Conservation (phyloP, 2,888 invertebrate species). For the Tortrix viridana region DNA sequence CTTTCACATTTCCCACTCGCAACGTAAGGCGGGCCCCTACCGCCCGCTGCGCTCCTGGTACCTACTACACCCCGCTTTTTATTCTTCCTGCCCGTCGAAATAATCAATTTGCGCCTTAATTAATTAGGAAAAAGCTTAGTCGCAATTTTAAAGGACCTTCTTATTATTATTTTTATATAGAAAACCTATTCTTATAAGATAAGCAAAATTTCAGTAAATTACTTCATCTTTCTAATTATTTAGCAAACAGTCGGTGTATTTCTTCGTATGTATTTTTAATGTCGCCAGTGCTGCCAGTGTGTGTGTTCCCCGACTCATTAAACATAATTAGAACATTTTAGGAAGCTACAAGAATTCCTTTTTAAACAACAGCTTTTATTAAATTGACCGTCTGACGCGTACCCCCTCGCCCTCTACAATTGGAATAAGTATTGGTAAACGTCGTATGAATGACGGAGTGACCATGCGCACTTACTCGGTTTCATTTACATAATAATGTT, state of each 20-base stretch:
- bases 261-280: neutral
- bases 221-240: too few species aligned
- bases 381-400: neutral
- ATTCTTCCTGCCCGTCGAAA: constrained; percentile 80
- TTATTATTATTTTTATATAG: neutral
- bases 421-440: neutral
- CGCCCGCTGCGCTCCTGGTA: constrained; percentile 67
- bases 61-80: constrained; percentile 78
- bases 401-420: neutral
- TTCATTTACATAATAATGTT: constrained; percentile 34
- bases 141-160: constrained; percentile 46
- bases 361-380: neutral
- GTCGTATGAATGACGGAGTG: constrained; percentile 8
- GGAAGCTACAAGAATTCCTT: neutral
- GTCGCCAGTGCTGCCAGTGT: neutral
- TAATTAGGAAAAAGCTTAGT: constrained; percentile 79
- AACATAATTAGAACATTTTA: constrained; percentile 4
- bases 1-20: constrained; percentile 83
- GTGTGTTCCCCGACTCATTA: neutral
- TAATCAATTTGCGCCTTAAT: constrained; percentile 84
- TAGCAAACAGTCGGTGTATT: too few species aligned
- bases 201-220: too few species aligned
- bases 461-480: constrained; percentile 14
- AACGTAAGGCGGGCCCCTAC: constrained; percentile 68
- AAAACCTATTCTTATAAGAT: too few species aligned